Conservation (phyloP, 2,888 invertebrate genomes). For the Ptychoptera albimana region DNA sequence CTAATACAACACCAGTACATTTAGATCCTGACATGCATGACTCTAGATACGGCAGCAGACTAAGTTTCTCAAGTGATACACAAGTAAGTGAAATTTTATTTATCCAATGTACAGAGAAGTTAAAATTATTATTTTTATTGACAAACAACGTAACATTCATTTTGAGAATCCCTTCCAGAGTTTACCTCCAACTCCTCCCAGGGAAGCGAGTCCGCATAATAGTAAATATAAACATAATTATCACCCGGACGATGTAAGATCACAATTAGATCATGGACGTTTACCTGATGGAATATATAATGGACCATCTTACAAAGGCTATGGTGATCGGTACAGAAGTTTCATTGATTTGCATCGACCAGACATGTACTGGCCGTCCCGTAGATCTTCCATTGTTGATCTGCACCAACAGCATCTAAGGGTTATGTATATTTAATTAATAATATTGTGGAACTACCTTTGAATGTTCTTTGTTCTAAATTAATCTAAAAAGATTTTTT, state of each 20-base stretch:
- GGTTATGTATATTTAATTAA: no score
- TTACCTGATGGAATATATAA: constrained; percentile 16
- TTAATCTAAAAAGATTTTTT: no score
- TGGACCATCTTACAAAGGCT: constrained; percentile 4
- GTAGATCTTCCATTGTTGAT: constrained; percentile 13
- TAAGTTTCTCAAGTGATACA: constrained; percentile 49
- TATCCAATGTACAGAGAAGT: constrained; percentile 21
- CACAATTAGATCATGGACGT: constrained; percentile 15
- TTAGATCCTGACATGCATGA: constrained; percentile 13
- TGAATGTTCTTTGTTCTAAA: no score
- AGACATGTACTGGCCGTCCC: constrained; percentile 19
- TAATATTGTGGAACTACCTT: no score
- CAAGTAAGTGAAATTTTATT: constrained; percentile 32
- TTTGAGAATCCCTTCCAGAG: constrained; percentile 27
- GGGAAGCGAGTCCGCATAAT: constrained; percentile 33
- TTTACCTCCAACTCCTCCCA: constrained; percentile 34
- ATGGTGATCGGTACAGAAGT: constrained; percentile 27
- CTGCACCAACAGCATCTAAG: constrained; percentile 10
- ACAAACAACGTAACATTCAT: background rate
- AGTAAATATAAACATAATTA: constrained; percentile 11
- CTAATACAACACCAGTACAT: constrained; percentile 16
- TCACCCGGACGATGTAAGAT: constrained; percentile 11
- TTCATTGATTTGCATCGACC: constrained; percentile 32
- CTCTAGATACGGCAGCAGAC: constrained; percentile 31
- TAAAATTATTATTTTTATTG: background rate